phyloP scores from a whole-genome alignment of 2,113 vertebrate species.

The Chloroceryle aenea region DNA sequence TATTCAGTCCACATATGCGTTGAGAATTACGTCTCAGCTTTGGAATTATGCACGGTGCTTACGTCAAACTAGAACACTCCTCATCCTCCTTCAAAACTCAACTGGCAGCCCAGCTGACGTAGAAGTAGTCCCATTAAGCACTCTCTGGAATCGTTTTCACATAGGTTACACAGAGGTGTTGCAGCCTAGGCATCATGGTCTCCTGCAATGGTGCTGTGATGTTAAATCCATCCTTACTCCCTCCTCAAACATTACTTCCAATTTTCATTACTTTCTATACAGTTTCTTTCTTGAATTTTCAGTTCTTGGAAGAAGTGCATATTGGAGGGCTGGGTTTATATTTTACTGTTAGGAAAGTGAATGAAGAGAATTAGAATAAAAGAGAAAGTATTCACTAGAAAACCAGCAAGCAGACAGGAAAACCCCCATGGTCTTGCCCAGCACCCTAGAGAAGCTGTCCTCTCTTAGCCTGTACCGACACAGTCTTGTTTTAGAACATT shows the following conservation, averaged over 20 bases:
- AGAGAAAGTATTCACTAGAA: neutral
- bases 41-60: neutral
- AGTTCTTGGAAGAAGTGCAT: neutral
- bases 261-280: neutral
- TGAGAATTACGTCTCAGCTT: neutral
- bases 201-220: neutral
- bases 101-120: neutral
- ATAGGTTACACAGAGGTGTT: neutral
- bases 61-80: neutral
- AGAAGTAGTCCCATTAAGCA: neutral
- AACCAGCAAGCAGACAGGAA: neutral
- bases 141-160: neutral
- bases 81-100: neutral
- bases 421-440: neutral
- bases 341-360: neutral
- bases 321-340: neutral
- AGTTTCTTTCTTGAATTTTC: neutral
- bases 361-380: neutral
- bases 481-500: neutral
- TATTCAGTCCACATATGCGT: neutral
- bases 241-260: neutral
- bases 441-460: neutral
- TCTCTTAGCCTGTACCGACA: neutral
- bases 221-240: neutral
- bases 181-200: no score